These are phyloP conservation scores for Pelobates cultripes DNA, from an alignment of 2,797 vertebrate genomes.

Conservation along the genomic window DNA sequence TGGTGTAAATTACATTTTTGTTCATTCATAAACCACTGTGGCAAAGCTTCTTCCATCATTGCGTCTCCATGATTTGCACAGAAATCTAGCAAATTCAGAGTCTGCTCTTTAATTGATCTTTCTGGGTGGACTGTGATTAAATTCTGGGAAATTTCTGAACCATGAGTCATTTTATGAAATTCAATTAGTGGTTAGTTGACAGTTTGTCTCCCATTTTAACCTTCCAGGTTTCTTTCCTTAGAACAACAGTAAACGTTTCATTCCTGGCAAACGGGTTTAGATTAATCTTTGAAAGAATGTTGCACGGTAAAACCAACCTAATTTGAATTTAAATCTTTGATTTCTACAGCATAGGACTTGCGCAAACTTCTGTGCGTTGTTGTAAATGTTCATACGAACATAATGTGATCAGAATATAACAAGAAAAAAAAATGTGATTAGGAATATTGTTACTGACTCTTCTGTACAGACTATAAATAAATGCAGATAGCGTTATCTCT, in stretches of 20 bases:
- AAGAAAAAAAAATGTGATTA: too few species aligned
- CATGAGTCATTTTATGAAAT: constrained; percentile 69
- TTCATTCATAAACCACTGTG: constrained; percentile 70
- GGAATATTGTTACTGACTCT: too few species aligned
- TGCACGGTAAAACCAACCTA: constrained; percentile 30
- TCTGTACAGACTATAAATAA: too few species aligned
- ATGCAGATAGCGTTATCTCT: too few species aligned
- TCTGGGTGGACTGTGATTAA: constrained; percentile 63
- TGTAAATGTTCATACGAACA: too few species aligned
- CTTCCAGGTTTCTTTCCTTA: constrained; percentile 58
- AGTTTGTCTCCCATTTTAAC: constrained; percentile 65
- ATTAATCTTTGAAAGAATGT: constrained; percentile 62
- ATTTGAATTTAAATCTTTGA: background rate
- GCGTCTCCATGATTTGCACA: constrained; percentile 59
- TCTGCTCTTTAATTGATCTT: constrained; percentile 66
- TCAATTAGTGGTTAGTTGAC: constrained; percentile 67
- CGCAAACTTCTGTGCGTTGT: too few species aligned
- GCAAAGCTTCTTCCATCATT: constrained; percentile 60
- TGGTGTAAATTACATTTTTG: constrained; percentile 68
- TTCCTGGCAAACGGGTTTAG: constrained; percentile 54
- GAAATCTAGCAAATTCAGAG: constrained; percentile 60
- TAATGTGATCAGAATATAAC: too few species aligned
- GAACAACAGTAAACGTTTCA: constrained; percentile 54
- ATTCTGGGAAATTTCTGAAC: constrained; percentile 68
- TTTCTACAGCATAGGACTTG: background rate